Conservation (phyloP, 2,113 vertebrate species). For the Prionailurus viverrinus region DNA sequence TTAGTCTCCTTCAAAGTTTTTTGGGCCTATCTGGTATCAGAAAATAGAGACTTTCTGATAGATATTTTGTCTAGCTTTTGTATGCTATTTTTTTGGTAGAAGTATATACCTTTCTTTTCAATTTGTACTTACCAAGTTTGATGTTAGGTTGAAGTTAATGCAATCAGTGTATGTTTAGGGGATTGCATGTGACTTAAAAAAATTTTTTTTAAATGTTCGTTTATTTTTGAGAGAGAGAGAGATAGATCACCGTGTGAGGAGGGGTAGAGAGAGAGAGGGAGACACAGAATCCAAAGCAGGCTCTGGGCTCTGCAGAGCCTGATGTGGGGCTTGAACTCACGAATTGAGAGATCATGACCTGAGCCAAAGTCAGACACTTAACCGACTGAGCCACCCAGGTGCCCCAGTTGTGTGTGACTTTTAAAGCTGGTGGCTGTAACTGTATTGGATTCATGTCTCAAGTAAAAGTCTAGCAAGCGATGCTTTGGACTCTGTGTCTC, state of each 20-base stretch:
- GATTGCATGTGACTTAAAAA: not conserved
- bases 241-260: too few relatives aligned
- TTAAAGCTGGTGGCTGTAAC: not conserved
- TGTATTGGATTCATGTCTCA: not conserved
- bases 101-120: not conserved
- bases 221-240: too few relatives aligned
- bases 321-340: too few relatives aligned
- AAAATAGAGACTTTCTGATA: not conserved
- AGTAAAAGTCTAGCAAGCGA: not conserved
- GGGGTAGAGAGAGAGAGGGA: too few relatives aligned
- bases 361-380: too few relatives aligned
- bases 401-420: not conserved
- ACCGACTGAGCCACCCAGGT: too few relatives aligned
- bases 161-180: not conserved
- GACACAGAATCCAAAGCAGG: too few relatives aligned
- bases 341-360: too few relatives aligned
- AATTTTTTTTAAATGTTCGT: too few relatives aligned
- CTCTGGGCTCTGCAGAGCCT: too few relatives aligned
- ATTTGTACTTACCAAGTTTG: conserved; percentile 9
- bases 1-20: not conserved
- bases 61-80: not conserved
- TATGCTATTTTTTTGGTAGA: not conserved
- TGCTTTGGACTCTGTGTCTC: too few relatives aligned
- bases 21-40: not conserved
- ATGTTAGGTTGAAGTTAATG: not conserved